Evolutionary conservation across 1,140 invertebrate genomes (phyloP).

Genomic region (Drosophila persimilis): DNA sequence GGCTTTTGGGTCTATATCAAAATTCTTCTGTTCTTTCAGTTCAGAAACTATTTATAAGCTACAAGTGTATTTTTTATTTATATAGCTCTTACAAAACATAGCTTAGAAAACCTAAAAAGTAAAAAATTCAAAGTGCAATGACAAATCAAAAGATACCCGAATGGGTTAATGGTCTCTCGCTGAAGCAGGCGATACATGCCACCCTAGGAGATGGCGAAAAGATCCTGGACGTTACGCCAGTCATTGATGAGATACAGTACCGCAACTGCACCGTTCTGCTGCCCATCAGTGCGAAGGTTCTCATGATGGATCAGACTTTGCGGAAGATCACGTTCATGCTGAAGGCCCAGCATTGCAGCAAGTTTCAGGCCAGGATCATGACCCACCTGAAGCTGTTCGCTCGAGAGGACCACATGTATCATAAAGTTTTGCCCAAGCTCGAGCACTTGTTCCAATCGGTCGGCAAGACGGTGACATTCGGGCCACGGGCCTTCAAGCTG

Average conservation of each 20-base stretch:
- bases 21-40: too few species aligned
- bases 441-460: constrained; percentile 38
- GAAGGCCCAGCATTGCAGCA: constrained; percentile 40
- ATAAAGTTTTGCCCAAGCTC: constrained; percentile 29
- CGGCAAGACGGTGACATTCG: constrained; percentile 17
- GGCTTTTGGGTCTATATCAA: too few species aligned
- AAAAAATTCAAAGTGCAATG: constrained; percentile 13
- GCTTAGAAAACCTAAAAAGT: neutral
- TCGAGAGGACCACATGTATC: constrained; percentile 49
- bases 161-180: constrained; percentile 28
- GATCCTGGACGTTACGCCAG: constrained; percentile 33
- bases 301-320: constrained; percentile 10
- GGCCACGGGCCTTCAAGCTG: constrained; percentile 38
- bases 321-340: constrained; percentile 43
- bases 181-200: constrained; percentile 25
- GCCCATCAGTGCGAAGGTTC: constrained; percentile 34
- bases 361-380: constrained; percentile 40
- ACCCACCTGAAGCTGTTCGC: constrained; percentile 47
- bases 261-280: constrained; percentile 40
- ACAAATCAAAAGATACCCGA: constrained; percentile 25
- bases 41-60: too few species aligned
- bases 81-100: neutral
- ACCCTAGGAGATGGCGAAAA: neutral
- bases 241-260: constrained; percentile 32
- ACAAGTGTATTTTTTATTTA: too few species aligned